Evolutionary conservation across 2,888 invertebrate genomes (phyloP), one percentile per base, ranked within the genome.

Genomic region (Microctonus hyperodae): DNA sequence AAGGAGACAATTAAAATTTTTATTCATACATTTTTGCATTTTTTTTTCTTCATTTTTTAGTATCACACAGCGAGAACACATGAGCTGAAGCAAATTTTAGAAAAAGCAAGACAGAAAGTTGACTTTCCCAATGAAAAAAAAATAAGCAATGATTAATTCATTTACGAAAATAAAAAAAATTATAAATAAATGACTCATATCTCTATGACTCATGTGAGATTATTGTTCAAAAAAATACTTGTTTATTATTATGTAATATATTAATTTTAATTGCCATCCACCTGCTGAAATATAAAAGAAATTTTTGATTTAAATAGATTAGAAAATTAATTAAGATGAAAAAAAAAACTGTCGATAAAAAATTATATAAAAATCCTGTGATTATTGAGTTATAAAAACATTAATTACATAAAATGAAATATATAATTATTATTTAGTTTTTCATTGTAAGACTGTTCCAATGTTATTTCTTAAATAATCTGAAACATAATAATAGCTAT

Each of bases 1-100:
- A 16, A n/a, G 16, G 48, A 48, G n/a, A 62, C 16, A 35, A 28
- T 33, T 37, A 35, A n/a, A 56, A 53, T 16, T 33, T 13, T 16
- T 50, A 35, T 35, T 48, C 11, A 16, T 44, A 44, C 6, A n/a
- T n/a, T 44, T 13, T 3, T 9, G 9, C 9, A 35, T 10, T 35
- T 9, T 40, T 2, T n/a, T 53, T 40, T 61, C 50, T 13, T 60
- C 1, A 37, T 1, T 16, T 86, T 87, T 40, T 85, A 94, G 94
- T 94, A 90, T 85, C 92, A 92, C 85, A 93, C 92, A 0, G 88
- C 91, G 2, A 88, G 93, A 10, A 89, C 91, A 0, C 90, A 91
- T 20, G 94, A 94, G 83, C 85, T 95, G 70, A 88, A 90, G 75
- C 90, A 90, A 70, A 91, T 93, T 78, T 85, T 94, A 73, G 91